These are phyloP conservation scores for Porites australiensis DNA, from an alignment of 64 coral and sea anemone genomes.

Conservation along the genomic window DNA sequence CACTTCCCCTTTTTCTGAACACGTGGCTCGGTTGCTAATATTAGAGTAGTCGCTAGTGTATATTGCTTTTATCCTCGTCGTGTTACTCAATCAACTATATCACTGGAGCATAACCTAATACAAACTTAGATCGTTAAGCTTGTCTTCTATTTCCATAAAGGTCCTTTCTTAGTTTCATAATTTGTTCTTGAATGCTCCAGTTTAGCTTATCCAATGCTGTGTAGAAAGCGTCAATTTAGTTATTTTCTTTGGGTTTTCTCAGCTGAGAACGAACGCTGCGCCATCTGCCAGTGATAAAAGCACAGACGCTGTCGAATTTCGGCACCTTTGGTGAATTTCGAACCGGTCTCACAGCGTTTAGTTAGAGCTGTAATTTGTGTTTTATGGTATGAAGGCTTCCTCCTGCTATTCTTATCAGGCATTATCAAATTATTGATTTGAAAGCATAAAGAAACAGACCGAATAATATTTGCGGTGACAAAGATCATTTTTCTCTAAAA, in stretches of 20 bases:
- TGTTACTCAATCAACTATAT: too few relatives aligned
- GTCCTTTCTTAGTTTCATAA: too few relatives aligned
- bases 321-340: neutral
- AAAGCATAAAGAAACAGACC: neutral
- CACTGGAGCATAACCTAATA: too few relatives aligned
- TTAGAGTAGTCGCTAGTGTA: neutral
- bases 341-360: neutral
- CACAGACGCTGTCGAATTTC: neutral
- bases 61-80: neutral
- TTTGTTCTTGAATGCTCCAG: too few relatives aligned
- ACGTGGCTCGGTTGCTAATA: neutral
- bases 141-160: too few relatives aligned
- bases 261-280: neutral
- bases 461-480: neutral
- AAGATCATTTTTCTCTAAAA: neutral
- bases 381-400: neutral
- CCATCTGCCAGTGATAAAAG: neutral
- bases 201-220: too few relatives aligned
- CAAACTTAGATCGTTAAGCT: too few relatives aligned
- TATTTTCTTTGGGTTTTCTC: too few relatives aligned
- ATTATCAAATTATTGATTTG: neutral
- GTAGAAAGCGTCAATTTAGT: too few relatives aligned
- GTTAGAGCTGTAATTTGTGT: neutral
- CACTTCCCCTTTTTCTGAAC: neutral
- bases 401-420: neutral